phyloP scores from a whole-genome alignment of 2,888 invertebrate genomes.

The Tigriopus californicus region DNA sequence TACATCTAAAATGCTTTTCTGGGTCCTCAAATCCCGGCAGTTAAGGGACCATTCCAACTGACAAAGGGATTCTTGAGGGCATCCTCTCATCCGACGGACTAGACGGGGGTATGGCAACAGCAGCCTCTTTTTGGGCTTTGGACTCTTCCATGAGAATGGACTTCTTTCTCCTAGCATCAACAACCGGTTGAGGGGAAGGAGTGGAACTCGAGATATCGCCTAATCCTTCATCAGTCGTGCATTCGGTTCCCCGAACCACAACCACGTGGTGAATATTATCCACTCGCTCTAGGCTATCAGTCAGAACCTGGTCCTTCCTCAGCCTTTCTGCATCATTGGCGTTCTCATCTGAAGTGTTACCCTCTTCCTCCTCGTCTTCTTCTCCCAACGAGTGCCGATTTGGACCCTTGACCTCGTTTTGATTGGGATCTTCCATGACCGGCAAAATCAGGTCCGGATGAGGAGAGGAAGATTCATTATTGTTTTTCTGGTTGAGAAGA shows the following conservation, averaged over 20 bases:
- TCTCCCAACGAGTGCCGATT: neutral
- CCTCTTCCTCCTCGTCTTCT: neutral
- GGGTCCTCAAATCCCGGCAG: too few species aligned
- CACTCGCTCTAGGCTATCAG: neutral
- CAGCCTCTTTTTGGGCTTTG: neutral
- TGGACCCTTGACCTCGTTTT: too few species aligned
- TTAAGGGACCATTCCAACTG: neutral
- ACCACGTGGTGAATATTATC: neutral
- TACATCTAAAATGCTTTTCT: too few species aligned
- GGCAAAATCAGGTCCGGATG: neutral
- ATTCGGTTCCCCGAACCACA: neutral
- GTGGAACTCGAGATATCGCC: constrained; percentile 2
- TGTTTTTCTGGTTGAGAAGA: neutral
- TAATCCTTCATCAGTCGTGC: neutral
- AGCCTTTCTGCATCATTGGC: too few species aligned
- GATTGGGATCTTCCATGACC: too few species aligned
- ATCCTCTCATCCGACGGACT: neutral
- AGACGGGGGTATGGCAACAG: neutral
- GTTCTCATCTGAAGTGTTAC: too few species aligned
- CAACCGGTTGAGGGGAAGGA: neutral
- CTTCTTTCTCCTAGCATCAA: neutral
- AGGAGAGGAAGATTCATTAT: neutral
- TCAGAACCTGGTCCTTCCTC: too few species aligned
- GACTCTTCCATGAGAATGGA: neutral
- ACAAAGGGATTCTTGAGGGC: constrained; percentile 2